Percentiles rank a stretch among this genome's conserved stretches.
Conservation (phyloP, 2,113 vertebrate species). For the Cisticola juncidis region DNA sequence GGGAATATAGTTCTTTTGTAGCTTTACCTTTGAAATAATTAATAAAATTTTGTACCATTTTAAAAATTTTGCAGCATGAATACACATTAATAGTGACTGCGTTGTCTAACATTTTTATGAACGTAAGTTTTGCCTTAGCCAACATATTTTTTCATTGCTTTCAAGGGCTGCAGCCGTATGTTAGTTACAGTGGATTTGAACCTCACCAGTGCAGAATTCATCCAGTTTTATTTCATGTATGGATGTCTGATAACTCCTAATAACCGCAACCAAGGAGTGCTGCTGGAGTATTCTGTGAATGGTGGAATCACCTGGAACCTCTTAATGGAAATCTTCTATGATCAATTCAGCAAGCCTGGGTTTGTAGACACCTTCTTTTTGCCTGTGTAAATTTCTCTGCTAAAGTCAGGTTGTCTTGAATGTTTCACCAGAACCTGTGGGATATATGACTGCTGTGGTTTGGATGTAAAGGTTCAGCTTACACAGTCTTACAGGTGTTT, state of each 20-base stretch:
- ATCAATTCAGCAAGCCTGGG: slow-evolving; percentile 97
- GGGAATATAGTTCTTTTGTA: background rate
- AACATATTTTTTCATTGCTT: background rate
- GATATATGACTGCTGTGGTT: background rate
- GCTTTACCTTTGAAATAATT: background rate
- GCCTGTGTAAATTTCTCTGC: background rate
- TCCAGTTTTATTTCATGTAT: slow-evolving; percentile 99
- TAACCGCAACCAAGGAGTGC: slow-evolving; percentile 93
- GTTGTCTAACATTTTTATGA: background rate
- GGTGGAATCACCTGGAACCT: slow-evolving; percentile 94
- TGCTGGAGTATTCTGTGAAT: slow-evolving; percentile 94
- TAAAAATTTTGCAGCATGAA: background rate
- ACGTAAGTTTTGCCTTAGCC: background rate
- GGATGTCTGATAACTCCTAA: slow-evolving; percentile 93
- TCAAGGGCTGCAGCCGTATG: slow-evolving; percentile 90
- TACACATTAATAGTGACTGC: background rate
- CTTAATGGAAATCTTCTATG: slow-evolving; percentile 95
- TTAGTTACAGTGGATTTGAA: slow-evolving; percentile 95
- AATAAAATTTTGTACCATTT: background rate
- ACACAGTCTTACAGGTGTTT: background rate
- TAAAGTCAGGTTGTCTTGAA: background rate
- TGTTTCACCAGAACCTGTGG: background rate
- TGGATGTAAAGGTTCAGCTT: background rate
- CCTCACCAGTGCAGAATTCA: slow-evolving; percentile 93
- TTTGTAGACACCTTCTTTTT: slow-evolving; percentile 66